Conservation (phyloP, 2,797 vertebrate species). For the Takifugu ocellatus region DNA sequence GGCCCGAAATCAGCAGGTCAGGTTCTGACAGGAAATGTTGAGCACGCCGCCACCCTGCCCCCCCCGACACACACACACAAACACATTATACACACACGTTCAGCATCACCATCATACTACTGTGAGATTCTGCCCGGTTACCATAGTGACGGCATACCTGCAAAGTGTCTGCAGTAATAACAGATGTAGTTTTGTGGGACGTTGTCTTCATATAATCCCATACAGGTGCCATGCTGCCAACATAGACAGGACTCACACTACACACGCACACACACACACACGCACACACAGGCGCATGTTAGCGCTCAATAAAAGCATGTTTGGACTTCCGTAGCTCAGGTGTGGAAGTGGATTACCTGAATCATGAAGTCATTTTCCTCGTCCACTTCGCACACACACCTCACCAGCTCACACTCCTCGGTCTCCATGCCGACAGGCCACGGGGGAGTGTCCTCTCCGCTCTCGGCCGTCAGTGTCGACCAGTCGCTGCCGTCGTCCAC, state of each 20-base stretch:
- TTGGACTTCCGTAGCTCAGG: no score
- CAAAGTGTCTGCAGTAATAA: slow-evolving; percentile 90
- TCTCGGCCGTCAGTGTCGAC: slow-evolving; percentile 90
- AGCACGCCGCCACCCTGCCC: slow-evolving; percentile 85
- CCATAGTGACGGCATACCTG: slow-evolving; percentile 63
- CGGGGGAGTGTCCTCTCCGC: slow-evolving; percentile 84
- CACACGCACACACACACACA: slow-evolving; percentile 10
- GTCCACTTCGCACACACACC: slow-evolving; percentile 93
- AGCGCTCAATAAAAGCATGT: neutral
- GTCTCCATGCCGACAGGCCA: slow-evolving; percentile 73
- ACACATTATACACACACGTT: neutral
- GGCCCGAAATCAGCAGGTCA: slow-evolving; percentile 87
- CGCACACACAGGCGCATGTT: neutral
- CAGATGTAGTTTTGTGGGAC: slow-evolving; percentile 93
- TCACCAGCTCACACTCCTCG: slow-evolving; percentile 86
- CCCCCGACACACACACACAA: neutral
- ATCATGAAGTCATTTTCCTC: slow-evolving; percentile 99
- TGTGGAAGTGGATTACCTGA: slow-evolving; percentile 76
- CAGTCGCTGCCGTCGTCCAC: slow-evolving; percentile 91
- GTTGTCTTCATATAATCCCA: slow-evolving; percentile 93
- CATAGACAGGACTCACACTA: slow-evolving; percentile 95
- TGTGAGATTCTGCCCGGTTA: no score
- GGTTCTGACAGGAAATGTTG: slow-evolving; percentile 89
- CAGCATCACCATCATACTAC: no score
- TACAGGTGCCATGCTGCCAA: slow-evolving; percentile 97